Evolutionary conservation across 2,797 vertebrate genomes (phyloP), one percentile per base, ranked within the genome.

Genomic region (Acanthopagrus latus): DNA sequence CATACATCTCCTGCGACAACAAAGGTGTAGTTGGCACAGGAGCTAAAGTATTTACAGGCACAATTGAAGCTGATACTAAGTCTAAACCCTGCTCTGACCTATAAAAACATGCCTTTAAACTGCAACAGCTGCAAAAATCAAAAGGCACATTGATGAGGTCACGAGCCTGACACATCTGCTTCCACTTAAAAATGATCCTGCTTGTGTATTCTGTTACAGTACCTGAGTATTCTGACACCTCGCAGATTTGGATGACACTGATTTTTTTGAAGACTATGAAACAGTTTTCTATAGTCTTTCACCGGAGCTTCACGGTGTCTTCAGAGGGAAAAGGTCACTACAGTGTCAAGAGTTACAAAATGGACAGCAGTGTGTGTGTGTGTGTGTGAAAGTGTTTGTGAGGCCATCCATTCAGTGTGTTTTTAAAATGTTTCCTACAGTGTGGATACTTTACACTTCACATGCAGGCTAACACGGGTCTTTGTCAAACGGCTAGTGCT

Each of bases 211-310:
- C 56, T 86, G 56, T 71, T 81, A 75, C 79, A 82, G 76, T 88
- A 86, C 90, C 88, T 86, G 92, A 91, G 91, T 82, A 81, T 73
- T 73, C 52, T 66, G 74, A 85, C 60, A 84, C 76, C 55, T 81
- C 66, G 64, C 66, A 56, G 71, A 68, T 67, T 72, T 75, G 59
- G 57, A 76, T 48, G 68, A 67, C 38, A 65, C 48, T 44, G 27
- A 59, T 78, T 56, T 81, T 76, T 23, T 55, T 25, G 64, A 62
- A 76, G 78, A 68, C 43, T 29, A 55, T 75, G n/a, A n/a, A 51
- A 55, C 9, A 7, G 17, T 73, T 84, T 79, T 68, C n/a, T 64
- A 38, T 46, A 52, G 23, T 56, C 52, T 51, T 47, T 69, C 56
- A 29, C 38, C 9, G 58, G 50, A 59, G 54, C 17, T 70, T 72